Conservation (phyloP, 2,888 invertebrate genomes). For the Lithosia quadra region DNA sequence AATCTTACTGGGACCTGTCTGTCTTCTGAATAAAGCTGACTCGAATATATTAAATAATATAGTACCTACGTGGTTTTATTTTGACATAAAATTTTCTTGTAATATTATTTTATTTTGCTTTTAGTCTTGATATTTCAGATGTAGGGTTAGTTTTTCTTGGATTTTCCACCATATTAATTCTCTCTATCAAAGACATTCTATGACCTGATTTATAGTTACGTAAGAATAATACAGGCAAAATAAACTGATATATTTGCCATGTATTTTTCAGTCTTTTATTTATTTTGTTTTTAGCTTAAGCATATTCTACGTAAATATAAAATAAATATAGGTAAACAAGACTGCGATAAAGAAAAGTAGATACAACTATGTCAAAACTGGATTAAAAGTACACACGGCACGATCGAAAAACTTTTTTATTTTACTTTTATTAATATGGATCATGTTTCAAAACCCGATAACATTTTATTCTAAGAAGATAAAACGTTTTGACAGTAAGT, state of each 20-base stretch:
- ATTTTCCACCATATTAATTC: background rate
- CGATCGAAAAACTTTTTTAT: background rate
- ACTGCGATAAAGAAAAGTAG: no score
- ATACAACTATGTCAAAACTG: background rate
- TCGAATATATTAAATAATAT: slow-evolving; percentile 60
- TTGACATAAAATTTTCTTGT: background rate
- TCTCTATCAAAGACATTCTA: background rate
- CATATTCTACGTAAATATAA: no score
- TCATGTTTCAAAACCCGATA: background rate
- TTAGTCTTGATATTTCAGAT: background rate
- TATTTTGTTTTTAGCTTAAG: no score
- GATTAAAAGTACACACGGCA: background rate
- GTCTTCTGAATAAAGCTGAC: slow-evolving; percentile 59
- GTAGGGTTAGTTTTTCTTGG: no score
- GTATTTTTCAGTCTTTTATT: no score
- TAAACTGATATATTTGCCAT: no score
- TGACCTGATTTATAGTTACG: no score
- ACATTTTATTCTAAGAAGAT: no score
- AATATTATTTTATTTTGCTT: background rate
- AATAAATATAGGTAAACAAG: no score
- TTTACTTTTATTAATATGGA: no score
- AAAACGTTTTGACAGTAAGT: no score
- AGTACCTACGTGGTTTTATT: slow-evolving; percentile 44
- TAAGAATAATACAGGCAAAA: no score
- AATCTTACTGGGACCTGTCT: slow-evolving; percentile 71